Evolutionary conservation across 2,888 invertebrate genomes (phyloP).

Genomic region (Drosophila kokeensis): DNA sequence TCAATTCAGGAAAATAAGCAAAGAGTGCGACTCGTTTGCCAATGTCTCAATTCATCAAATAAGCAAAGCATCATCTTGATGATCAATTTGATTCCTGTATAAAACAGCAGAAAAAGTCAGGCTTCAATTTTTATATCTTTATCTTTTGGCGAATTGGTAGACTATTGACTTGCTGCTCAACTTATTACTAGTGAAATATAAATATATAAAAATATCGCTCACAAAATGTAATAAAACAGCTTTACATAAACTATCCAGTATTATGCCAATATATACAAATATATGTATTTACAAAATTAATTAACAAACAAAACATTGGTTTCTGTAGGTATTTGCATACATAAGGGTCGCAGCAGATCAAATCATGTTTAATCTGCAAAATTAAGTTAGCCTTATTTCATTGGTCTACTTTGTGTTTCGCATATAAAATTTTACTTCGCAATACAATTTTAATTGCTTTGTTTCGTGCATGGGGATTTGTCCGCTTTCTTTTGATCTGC

Average conservation of each 20-base stretch:
- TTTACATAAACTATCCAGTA: background rate
- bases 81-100: background rate
- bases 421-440: background rate
- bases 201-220: background rate
- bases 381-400: background rate
- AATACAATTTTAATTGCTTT: background rate
- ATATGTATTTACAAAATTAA: background rate
- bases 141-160: background rate
- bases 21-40: conserved; percentile 17
- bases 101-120: background rate
- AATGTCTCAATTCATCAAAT: conserved; percentile 26
- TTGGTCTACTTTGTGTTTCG: background rate
- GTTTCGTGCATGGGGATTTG: background rate
- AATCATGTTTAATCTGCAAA: background rate
- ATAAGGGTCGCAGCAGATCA: background rate
- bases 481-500: background rate
- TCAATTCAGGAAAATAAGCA: conserved; percentile 27
- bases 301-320: background rate
- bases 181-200: background rate
- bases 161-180: background rate
- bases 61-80: background rate
- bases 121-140: background rate
- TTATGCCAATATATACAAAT: background rate
- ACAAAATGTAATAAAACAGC: background rate
- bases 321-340: background rate